Evolutionary conservation across 2,797 vertebrate genomes (phyloP).

Genomic region (Chaunax sp.): DNA sequence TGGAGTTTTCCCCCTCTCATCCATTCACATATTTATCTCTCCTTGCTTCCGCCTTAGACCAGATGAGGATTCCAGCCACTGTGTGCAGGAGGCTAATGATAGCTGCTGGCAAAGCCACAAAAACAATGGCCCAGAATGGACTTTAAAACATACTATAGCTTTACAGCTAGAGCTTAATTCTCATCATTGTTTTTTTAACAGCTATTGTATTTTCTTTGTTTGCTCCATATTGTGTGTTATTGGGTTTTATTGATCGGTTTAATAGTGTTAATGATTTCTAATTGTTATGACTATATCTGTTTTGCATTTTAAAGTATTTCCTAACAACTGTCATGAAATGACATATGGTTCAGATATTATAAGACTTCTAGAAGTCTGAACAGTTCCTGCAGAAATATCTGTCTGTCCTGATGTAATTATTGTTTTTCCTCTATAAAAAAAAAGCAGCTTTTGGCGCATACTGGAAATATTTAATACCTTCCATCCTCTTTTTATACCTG

Average conservation of each 20-base stretch:
- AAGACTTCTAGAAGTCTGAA: background rate
- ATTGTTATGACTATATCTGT: background rate
- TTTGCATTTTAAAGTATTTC: no score
- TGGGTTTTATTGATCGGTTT: no score
- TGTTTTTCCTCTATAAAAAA: no score
- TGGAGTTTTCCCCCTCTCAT: no score
- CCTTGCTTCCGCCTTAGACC: background rate
- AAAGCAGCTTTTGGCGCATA: slow-evolving; percentile 4
- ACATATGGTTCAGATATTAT: no score
- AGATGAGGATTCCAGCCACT: background rate
- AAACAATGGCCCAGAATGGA: background rate
- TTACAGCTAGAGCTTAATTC: background rate
- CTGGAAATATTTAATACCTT: slow-evolving; percentile 3
- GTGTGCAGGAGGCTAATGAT: no score
- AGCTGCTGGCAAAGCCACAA: background rate
- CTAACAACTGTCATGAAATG: no score
- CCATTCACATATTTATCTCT: background rate
- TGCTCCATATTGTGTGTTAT: background rate
- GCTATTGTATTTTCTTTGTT: background rate
- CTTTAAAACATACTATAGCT: background rate
- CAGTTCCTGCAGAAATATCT: background rate
- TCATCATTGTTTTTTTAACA: background rate
- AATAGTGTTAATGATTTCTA: background rate
- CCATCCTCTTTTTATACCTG: background rate
- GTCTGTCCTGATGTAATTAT: background rate